Percentiles rank a stretch among this genome's conserved stretches.
phyloP scores from a whole-genome alignment of 2,113 vertebrate genomes.

The Gulo gulo region DNA sequence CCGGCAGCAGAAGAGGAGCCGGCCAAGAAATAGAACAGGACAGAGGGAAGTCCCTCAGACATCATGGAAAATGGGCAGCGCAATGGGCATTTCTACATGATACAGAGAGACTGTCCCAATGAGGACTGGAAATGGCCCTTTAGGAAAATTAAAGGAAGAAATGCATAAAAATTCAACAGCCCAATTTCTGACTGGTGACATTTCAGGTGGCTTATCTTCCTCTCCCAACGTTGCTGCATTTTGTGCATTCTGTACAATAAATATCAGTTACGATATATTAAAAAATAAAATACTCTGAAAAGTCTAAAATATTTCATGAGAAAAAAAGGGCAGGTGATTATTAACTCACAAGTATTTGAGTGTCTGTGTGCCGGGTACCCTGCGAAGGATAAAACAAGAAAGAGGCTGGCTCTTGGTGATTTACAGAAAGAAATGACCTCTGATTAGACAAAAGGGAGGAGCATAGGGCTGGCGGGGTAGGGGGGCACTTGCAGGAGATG shows the following conservation, averaged over 20 bases:
- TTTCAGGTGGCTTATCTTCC: neutral
- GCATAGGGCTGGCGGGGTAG: rapidly evolving
- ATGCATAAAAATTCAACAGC: neutral
- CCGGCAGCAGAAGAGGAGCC: constrained; percentile 21
- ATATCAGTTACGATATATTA: neutral
- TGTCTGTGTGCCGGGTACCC: neutral
- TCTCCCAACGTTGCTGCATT: neutral
- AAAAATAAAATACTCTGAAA: neutral
- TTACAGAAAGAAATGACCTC: neutral
- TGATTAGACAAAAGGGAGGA: neutral
- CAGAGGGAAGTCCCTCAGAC: neutral
- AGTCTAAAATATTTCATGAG: neutral
- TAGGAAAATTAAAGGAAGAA: constrained; percentile 12
- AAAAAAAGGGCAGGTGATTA: neutral
- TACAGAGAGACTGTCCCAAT: neutral
- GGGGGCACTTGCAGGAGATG: neutral
- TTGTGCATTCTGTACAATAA: neutral
- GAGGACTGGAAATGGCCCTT: neutral
- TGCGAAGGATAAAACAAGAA: neutral
- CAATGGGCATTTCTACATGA: neutral
- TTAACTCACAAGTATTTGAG: neutral
- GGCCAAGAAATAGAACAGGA: neutral
- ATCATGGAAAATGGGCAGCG: neutral
- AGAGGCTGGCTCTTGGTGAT: neutral
- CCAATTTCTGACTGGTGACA: neutral